Evolutionary conservation across 2,113 vertebrate genomes (phyloP).

Genomic region (Elaphurus davidianus): DNA sequence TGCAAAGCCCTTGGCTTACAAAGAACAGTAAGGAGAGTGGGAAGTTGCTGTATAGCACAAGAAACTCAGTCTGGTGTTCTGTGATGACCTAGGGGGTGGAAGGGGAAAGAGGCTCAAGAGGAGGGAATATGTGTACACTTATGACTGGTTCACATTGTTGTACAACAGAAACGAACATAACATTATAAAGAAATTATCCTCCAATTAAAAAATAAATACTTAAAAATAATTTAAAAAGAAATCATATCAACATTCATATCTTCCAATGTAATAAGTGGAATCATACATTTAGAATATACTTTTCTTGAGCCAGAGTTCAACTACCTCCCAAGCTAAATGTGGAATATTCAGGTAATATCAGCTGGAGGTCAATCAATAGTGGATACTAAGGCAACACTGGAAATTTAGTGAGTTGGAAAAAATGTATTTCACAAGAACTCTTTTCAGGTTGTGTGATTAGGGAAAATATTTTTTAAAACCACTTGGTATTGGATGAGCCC

Average conservation of each 20-base stretch:
- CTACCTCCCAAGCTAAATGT: background rate
- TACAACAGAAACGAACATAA: background rate
- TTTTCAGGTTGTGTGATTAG: background rate
- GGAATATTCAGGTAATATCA: background rate
- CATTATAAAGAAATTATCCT: background rate
- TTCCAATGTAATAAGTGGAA: background rate
- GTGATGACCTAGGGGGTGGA: background rate
- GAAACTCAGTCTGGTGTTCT: background rate
- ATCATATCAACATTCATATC: background rate
- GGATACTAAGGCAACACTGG: background rate
- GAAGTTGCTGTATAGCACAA: background rate
- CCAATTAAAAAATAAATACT: background rate
- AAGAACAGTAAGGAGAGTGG: too few relatives aligned
- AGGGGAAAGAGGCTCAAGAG: background rate
- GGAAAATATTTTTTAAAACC: slow-evolving; percentile 8
- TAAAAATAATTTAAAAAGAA: background rate
- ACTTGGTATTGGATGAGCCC: background rate
- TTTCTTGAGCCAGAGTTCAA: background rate
- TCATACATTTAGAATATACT: background rate
- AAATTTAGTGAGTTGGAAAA: slow-evolving; percentile 5
- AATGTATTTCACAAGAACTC: background rate
- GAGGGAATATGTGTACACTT: background rate
- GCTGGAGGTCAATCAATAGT: background rate
- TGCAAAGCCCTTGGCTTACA: too few relatives aligned
- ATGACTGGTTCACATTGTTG: background rate